Percentiles rank a stretch among this genome's conserved stretches.
These are phyloP conservation scores for Panopea generosa DNA, from an alignment of 2,888 invertebrate genomes.

Conservation along the genomic window DNA sequence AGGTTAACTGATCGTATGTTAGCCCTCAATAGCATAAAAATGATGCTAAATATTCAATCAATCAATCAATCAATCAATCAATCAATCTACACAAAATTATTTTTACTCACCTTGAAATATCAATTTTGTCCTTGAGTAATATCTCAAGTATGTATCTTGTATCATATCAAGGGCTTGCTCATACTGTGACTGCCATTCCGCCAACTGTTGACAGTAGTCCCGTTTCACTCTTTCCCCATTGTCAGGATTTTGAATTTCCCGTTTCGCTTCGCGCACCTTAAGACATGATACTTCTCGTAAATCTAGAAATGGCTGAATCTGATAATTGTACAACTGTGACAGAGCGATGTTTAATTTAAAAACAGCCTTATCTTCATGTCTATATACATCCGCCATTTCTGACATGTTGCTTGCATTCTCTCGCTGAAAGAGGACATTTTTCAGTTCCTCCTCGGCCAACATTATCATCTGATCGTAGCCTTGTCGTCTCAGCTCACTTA, in stretches of 20 bases:
- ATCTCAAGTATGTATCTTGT: constrained; percentile 81
- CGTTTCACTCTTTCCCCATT: constrained; percentile 80
- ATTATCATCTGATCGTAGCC: constrained; percentile 79
- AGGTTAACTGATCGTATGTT: too few species aligned
- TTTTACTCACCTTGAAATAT: constrained; percentile 50
- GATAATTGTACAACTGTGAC: constrained; percentile 84
- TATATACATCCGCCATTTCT: constrained; percentile 82
- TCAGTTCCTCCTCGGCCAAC: constrained; percentile 80
- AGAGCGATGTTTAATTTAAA: constrained; percentile 80
- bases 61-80: neutral
- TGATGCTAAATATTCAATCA: too few species aligned
- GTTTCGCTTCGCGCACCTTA: constrained; percentile 81
- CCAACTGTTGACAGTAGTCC: constrained; percentile 78
- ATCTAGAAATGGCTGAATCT: constrained; percentile 84
- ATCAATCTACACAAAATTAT: neutral
- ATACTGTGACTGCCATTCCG: constrained; percentile 84
- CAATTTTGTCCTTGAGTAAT: constrained; percentile 76
- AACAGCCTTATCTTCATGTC: constrained; percentile 82
- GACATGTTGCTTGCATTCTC: constrained; percentile 81
- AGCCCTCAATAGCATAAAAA: too few species aligned
- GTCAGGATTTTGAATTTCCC: constrained; percentile 78
- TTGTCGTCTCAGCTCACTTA: constrained; percentile 81
- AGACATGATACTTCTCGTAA: constrained; percentile 80
- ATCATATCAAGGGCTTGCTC: constrained; percentile 83
- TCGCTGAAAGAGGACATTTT: constrained; percentile 81